Evolutionary conservation across 2,797 vertebrate species (phyloP).

Genomic region (Sphaeramia orbicularis): DNA sequence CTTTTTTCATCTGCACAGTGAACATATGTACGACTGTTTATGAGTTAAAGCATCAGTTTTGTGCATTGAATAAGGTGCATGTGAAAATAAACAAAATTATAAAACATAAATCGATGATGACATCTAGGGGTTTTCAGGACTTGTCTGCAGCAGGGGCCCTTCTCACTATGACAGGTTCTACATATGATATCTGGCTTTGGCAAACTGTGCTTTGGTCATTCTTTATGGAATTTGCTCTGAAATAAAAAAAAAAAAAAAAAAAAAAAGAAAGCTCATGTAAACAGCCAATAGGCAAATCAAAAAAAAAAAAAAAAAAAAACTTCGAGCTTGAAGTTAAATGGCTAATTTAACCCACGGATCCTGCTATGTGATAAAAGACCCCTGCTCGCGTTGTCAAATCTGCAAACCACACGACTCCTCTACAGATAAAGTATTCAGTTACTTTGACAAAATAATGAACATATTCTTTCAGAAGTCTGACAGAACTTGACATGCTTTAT

Average conservation of each 20-base stretch:
- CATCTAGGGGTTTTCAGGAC: not conserved
- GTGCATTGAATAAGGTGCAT: constrained; percentile 4
- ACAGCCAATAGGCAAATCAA: too few species aligned
- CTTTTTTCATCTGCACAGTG: not conserved
- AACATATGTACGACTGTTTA: not conserved
- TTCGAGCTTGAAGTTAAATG: not conserved
- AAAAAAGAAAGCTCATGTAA: too few species aligned
- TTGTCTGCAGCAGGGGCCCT: too few species aligned
- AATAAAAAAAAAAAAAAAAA: too few species aligned
- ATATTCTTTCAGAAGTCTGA: not conserved
- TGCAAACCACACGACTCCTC: not conserved
- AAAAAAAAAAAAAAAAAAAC: too few species aligned
- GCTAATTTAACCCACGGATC: not conserved
- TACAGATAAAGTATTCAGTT: constrained; percentile 4
- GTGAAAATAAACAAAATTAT: not conserved
- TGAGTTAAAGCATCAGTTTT: not conserved
- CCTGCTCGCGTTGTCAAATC: not conserved
- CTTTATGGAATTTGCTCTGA: too few species aligned
- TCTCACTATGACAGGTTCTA: not conserved
- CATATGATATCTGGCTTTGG: not conserved
- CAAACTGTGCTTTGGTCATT: too few species aligned
- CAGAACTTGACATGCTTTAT: not conserved
- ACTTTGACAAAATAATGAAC: not conserved
- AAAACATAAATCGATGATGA: not conserved
- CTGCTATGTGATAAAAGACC: not conserved